Evolutionary conservation across 2,113 vertebrate genomes (phyloP), one percentile per base, ranked within the genome.

Genomic region (Silurus glanis): DNA sequence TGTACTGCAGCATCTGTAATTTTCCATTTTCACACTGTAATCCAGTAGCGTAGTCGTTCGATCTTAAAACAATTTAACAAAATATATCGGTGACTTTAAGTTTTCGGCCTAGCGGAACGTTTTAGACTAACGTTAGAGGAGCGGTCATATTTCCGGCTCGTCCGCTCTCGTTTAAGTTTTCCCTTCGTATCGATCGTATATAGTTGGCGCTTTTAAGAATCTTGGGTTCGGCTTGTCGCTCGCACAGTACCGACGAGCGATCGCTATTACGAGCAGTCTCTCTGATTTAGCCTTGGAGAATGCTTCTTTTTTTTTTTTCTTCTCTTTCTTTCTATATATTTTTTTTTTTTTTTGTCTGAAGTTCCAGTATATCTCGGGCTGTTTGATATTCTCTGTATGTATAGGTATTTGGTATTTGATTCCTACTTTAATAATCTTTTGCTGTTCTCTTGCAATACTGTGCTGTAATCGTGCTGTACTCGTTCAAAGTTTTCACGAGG

Each of bases 321-420:
- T 71, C 5, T 45, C 7, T 51, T 0, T 25, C 6, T 78, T 0
- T 78, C 0, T 23, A 0, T 51, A 0, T 12, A 0, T 87, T 86
- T 79, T 49, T 84, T 87, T 89, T 89, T 78, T 86, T 89, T 86
- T 87, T 90, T 90, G 91, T 88, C 90, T 88, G 89, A 86, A 90
- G 91, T 93, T 92, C 91, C 86, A 90, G 91, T 91, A 89, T 93
- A 91, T 86, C 80, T 89, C 90, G 84, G 90, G 88, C 88, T 85
- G 90, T 90, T 91, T 91, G 89, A 90, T 95, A 95, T 94, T 94
- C 91, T 94, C 91, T 92, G 93, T 95, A 93, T 93, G 94, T 92
- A 94, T 93, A 90, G 91, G 94, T 94, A 93, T 93, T 89, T 93
- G 91, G 85, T 94, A 94, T 93, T 93, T 37, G 37, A 92, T 91